Conservation (phyloP, 2,113 vertebrate genomes). For the Nothobranchius furzeri region DNA sequence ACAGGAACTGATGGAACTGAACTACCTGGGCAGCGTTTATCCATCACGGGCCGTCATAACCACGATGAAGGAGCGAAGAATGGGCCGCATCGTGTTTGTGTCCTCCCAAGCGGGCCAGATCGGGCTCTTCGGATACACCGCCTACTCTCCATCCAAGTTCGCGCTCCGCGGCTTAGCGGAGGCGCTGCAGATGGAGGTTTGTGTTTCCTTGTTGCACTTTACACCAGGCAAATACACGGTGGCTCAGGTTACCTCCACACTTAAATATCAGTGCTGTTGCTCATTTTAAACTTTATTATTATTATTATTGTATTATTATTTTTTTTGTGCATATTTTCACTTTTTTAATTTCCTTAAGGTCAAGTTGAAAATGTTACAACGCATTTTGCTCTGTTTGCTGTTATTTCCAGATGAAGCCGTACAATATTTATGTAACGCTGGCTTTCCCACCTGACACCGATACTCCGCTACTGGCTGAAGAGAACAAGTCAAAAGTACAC, state of each 20-base stretch:
- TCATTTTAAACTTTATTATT: not conserved
- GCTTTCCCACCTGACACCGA: conserved; percentile 98
- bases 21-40: conserved; percentile 97
- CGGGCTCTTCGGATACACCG: conserved; percentile 92
- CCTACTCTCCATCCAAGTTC: conserved; percentile 96
- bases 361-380: not conserved
- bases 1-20: conserved; percentile 93
- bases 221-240: not conserved
- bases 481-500: conserved; percentile 92
- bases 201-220: not conserved
- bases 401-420: conserved; percentile 90
- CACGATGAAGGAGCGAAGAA: conserved; percentile 95
- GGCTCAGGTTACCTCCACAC: not conserved
- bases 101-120: conserved; percentile 95
- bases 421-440: conserved; percentile 94
- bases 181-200: conserved; percentile 97
- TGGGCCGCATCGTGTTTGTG: conserved; percentile 94
- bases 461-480: conserved; percentile 90
- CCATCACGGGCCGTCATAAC: conserved; percentile 90
- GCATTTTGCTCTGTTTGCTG: not conserved
- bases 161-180: conserved; percentile 93
- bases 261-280: not conserved
- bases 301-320: not conserved
- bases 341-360: not conserved
- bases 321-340: not conserved